Base-by-base conservation (phyloP, 2,113 vertebrate species). In the Phaethornis superciliosus region DNA sequence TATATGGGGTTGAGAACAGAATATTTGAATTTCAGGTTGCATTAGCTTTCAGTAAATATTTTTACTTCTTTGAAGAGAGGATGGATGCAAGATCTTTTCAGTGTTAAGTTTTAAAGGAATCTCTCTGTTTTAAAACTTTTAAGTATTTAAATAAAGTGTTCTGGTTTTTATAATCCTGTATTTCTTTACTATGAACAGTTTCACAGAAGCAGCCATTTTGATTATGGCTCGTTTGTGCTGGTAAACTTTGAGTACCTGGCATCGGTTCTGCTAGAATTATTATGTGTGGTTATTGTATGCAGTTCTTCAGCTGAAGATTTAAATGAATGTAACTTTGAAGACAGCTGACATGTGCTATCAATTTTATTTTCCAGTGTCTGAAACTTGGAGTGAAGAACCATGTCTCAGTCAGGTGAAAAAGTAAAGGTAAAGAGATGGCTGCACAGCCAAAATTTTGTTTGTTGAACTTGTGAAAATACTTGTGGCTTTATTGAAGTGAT, bases 331-430 rank as follows among this genome's bases (percentile, higher is more conserved):
- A 18, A 44, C 52, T 24, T 65, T 85, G 37, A 59, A 60, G 33
- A 74, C 52, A n/a, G 47, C 67, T 95, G 60, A 95, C 15, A 3
- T 46, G 35, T 11, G 20, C 42, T 81, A 1, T 92, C 87, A 13
- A 14, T 96, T 94, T 95, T 96, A 32, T 96, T 86, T 95, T 93
- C 11, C 89, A 98, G 96, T 59, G 68, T 96, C 71, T 90, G 93
- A 94, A 94, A 51, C 81, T 85, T 89, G 87, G 89, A 82, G 94
- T 76, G 94, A 84, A 63, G 35, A 70, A 97, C 92, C 68, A 99
- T 99, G 98, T 98, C 98, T 95, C 98, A 98, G 78, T 98, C 98
- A 23, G 98, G 97, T 97, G 98, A 99, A 96, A 99, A 99, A 97
- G 98, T 98, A 17, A 98, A 99, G 98, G 98, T 98, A 96, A 98